These are phyloP conservation scores for Amphimedon queenslandica DNA, from an alignment of 37 sponge, comb jelly and placozoan species.

Conservation along the genomic window DNA sequence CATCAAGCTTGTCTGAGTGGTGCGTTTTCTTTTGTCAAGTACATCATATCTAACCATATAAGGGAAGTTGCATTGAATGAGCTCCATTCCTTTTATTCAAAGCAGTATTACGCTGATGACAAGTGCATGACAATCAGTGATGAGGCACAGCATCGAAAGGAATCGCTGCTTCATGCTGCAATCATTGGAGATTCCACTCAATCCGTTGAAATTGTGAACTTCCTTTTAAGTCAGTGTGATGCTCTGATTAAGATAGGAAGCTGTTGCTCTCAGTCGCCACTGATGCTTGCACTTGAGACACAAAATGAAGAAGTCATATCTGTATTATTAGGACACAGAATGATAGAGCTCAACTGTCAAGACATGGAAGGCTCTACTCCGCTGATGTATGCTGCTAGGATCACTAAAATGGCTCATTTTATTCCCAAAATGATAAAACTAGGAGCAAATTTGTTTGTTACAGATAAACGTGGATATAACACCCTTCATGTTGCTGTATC, in stretches of 20 bases:
- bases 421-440: not conserved
- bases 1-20: not conserved
- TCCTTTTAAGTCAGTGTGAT: not conserved
- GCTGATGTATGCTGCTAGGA: not conserved
- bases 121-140: not conserved
- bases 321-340: not conserved
- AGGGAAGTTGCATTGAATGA: not conserved
- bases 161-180: not conserved
- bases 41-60: not conserved
- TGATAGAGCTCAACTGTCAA: not conserved
- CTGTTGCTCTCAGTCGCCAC: not conserved
- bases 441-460: not conserved
- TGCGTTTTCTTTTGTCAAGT: not conserved
- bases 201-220: not conserved
- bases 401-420: not conserved
- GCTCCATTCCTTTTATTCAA: not conserved
- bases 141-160: not conserved
- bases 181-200: not conserved
- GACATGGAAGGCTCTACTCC: not conserved
- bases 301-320: not conserved
- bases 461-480: not conserved
- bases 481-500: not conserved
- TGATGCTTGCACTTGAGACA: not conserved
- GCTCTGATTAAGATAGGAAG: not conserved
- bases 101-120: not conserved